Conservation (phyloP, 2,797 vertebrate species). For the Telmatherina bonti region DNA sequence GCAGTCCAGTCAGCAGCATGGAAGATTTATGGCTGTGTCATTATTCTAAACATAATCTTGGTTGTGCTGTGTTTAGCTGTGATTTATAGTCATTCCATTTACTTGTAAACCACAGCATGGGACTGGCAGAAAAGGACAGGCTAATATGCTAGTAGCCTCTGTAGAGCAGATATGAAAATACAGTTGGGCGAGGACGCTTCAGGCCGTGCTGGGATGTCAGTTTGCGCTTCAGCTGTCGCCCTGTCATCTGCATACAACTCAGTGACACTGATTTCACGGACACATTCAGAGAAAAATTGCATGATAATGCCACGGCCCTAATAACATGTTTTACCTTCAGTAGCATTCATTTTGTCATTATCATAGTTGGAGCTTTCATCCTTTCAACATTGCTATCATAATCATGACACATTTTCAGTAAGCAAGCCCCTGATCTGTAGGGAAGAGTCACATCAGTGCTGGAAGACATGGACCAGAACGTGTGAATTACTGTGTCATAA, state of each 20-base stretch:
- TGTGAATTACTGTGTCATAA: no score
- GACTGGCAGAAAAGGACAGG: slow-evolving; percentile 66
- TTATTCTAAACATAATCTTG: slow-evolving; percentile 83
- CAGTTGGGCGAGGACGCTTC: slow-evolving; percentile 36
- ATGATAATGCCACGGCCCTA: slow-evolving; percentile 23
- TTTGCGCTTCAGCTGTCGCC: slow-evolving; percentile 47
- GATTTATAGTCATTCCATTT: slow-evolving; percentile 82
- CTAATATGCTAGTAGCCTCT: slow-evolving; percentile 64
- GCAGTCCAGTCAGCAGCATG: slow-evolving; percentile 68
- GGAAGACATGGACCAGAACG: no score
- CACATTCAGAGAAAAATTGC: slow-evolving; percentile 44
- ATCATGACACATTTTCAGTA: slow-evolving; percentile 18
- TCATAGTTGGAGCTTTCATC: slow-evolving; percentile 20
- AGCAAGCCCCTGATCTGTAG: not conserved
- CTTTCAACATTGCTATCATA: slow-evolving; percentile 1
- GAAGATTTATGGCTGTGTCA: slow-evolving; percentile 79
- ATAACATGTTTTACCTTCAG: slow-evolving; percentile 31
- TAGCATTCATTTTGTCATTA: slow-evolving; percentile 35
- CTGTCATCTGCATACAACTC: slow-evolving; percentile 32
- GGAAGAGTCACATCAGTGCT: not conserved
- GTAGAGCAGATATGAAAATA: slow-evolving; percentile 61
- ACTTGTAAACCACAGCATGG: slow-evolving; percentile 64
- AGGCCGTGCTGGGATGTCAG: slow-evolving; percentile 35
- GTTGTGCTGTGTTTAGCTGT: slow-evolving; percentile 70
- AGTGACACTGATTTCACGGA: slow-evolving; percentile 47